Evolutionary conservation across 2,888 invertebrate genomes (phyloP).

Genomic region (Drosophila nr. fundita): DNA sequence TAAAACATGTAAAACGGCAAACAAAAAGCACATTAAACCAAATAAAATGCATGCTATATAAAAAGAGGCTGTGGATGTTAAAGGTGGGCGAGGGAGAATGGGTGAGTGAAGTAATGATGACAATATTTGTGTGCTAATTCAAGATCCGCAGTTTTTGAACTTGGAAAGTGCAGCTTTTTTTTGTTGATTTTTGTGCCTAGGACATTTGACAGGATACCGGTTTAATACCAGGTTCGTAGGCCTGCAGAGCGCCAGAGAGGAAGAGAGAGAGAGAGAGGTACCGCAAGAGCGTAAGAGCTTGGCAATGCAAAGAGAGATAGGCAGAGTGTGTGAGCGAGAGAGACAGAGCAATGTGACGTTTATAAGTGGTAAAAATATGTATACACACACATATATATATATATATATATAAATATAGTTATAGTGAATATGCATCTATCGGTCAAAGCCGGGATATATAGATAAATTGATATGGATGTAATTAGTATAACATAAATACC

Average conservation of each 20-base stretch:
- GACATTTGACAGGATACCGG: conserved; percentile 69
- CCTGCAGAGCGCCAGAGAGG: conserved; percentile 8
- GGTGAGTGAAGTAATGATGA: not conserved
- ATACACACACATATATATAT: conserved; percentile 14
- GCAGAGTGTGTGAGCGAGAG: not conserved
- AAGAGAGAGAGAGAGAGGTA: conserved; percentile 15
- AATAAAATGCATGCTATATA: conserved; percentile 2
- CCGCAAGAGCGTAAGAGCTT: conserved; percentile 11
- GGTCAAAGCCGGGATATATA: not conserved
- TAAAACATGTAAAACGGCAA: conserved; percentile 24
- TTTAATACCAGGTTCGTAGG: conserved; percentile 41
- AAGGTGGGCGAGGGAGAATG: too few relatives aligned
- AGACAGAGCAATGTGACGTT: conserved; percentile 5
- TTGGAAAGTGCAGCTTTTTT: conserved; percentile 3
- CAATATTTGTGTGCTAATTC: conserved; percentile 1
- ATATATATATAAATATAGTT: conserved; percentile 14
- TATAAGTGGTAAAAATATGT: conserved; percentile 34
- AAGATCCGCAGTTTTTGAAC: conserved; percentile 44
- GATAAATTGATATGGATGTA: not conserved
- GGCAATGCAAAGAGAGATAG: conserved; percentile 6
- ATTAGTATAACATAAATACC: conserved; percentile 18
- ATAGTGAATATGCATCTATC: not conserved
- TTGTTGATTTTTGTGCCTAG: conserved; percentile 26
- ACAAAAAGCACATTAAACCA: conserved; percentile 12
- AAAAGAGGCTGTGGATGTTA: not conserved